phyloP scores from a whole-genome alignment of 2,113 vertebrate species.

The Pseudopipra pipra region DNA sequence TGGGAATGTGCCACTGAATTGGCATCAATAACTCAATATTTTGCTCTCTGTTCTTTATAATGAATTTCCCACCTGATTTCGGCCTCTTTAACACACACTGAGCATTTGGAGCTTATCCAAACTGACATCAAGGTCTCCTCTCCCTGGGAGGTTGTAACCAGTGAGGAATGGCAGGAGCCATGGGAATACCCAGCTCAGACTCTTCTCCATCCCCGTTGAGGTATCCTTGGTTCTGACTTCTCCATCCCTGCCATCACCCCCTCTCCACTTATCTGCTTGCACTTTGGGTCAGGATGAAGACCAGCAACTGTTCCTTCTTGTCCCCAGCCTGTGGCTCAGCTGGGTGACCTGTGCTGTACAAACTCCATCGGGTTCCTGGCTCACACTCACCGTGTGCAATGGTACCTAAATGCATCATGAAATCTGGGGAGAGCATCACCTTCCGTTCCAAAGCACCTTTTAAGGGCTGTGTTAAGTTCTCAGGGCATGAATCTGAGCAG shows the following conservation, averaged over 20 bases:
- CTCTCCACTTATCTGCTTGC: background rate
- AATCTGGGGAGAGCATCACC: background rate
- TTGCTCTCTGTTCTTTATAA: background rate
- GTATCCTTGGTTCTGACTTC: background rate
- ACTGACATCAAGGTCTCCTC: background rate
- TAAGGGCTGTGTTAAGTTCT: background rate
- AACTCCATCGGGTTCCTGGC: background rate
- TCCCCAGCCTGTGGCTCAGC: background rate
- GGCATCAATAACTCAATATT: background rate
- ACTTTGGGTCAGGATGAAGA: background rate
- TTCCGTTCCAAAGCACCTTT: background rate
- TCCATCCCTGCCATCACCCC: background rate
- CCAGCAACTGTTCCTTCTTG: background rate
- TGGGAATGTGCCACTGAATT: background rate
- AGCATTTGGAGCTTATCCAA: background rate
- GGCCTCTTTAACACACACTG: background rate
- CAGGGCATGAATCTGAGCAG: background rate
- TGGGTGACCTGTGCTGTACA: background rate
- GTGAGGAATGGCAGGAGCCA: background rate
- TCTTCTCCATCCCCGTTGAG: background rate
- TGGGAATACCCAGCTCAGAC: background rate
- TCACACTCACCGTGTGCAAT: fast-evolving
- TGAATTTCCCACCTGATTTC: background rate
- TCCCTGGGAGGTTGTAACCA: background rate
- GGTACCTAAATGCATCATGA: fast-evolving